Percentiles rank a stretch among this genome's conserved stretches.
phyloP scores from a whole-genome alignment of 2,113 vertebrate genomes.

The Phodopus roborovskii region DNA sequence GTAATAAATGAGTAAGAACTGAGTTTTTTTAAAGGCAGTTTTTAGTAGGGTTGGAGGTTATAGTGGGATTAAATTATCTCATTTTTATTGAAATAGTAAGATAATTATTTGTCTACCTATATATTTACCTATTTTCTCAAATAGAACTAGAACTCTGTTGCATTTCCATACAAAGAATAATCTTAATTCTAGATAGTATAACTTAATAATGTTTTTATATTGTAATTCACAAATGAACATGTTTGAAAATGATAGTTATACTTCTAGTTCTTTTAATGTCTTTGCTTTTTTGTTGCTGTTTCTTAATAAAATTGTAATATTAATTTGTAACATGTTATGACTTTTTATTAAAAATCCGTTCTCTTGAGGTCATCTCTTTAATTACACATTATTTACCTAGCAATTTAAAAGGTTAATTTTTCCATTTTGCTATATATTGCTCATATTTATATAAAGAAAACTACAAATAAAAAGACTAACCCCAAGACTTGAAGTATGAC shows the following conservation, averaged over 20 bases:
- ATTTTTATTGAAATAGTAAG: background rate
- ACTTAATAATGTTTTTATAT: background rate
- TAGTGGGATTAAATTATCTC: background rate
- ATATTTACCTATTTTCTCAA: background rate
- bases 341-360: background rate
- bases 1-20: background rate
- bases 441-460: background rate
- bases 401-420: background rate
- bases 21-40: background rate
- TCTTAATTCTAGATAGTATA: background rate
- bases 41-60: background rate
- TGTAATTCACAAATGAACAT: background rate
- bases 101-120: background rate
- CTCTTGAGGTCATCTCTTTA: background rate
- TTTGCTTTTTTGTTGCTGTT: background rate
- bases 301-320: too few relatives aligned
- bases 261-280: background rate
- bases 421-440: background rate
- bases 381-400: background rate
- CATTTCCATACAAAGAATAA: background rate
- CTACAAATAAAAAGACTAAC: background rate
- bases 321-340: background rate
- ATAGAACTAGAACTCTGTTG: background rate
- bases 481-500: too few relatives aligned
- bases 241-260: background rate